Percentiles rank a stretch among this genome's conserved stretches.
Conservation (phyloP, 2,888 invertebrate genomes). For the Theodoxus fluviatilis region DNA sequence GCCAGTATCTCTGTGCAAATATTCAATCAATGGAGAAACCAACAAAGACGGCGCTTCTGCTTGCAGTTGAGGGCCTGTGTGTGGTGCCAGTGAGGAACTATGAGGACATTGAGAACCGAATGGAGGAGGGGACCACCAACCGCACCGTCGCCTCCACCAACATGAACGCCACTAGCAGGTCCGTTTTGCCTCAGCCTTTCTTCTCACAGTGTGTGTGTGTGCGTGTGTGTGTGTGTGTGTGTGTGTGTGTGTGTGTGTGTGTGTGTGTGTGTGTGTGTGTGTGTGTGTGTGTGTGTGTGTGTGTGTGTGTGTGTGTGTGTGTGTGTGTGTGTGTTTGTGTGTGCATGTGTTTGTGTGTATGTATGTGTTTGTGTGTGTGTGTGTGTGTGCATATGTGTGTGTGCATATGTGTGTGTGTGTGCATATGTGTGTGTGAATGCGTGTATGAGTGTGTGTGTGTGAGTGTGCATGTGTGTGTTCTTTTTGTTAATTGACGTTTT, state of each 20-base stretch:
- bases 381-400: not conserved
- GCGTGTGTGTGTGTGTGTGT: conserved; percentile 11
- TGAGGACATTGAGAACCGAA: conserved; percentile 68
- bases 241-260: conserved; percentile 13
- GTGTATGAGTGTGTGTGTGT: not conserved
- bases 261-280: conserved; percentile 12
- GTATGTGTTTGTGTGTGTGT: not conserved
- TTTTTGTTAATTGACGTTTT: not conserved
- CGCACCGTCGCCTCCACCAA: conserved; percentile 70
- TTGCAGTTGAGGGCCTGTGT: conserved; percentile 68
- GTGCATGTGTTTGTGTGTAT: not conserved
- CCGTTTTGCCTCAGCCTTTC: conserved; percentile 7
- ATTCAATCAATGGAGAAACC: not conserved
- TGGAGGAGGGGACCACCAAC: conserved; percentile 70
- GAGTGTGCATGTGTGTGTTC: not conserved
- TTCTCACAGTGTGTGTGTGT: not conserved
- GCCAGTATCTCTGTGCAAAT: conserved; percentile 12
- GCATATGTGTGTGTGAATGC: conserved; percentile 12
- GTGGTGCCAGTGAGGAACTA: conserved; percentile 65
- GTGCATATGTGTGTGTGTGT: conserved; percentile 12
- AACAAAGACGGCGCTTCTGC: not conserved
- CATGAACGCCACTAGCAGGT: conserved; percentile 71
- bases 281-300: not conserved
- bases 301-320: not conserved
- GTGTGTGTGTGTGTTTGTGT: not conserved